These are phyloP conservation scores for Dryas iulia DNA, from an alignment of 1,140 invertebrate genomes.

Conservation along the genomic window DNA sequence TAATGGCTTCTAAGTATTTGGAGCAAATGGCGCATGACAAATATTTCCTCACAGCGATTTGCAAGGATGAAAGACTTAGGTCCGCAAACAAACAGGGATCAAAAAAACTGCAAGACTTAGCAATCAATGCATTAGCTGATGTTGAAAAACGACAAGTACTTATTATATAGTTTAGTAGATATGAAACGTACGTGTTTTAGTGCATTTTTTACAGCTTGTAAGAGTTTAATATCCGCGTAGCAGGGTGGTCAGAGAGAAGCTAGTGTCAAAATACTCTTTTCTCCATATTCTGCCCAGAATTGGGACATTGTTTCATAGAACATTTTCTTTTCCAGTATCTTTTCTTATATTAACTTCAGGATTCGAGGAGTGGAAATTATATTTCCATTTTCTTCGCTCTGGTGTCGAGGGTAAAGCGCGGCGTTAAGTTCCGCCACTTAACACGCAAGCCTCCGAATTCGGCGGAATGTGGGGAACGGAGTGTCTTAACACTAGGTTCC, in stretches of 20 bases:
- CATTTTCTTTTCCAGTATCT: not conserved
- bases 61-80: slow-evolving; percentile 64
- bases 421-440: too few species aligned
- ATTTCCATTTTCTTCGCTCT: too few species aligned
- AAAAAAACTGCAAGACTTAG: slow-evolving; percentile 52
- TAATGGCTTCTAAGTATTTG: slow-evolving; percentile 74
- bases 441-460: too few species aligned
- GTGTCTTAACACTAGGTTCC: too few species aligned
- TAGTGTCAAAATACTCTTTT: too few species aligned
- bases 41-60: slow-evolving; percentile 63
- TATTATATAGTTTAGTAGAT: not conserved
- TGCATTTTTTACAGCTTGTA: not conserved
- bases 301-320: too few species aligned
- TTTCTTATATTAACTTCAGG: too few species aligned
- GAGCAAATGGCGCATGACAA: slow-evolving; percentile 73
- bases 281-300: too few species aligned
- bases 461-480: too few species aligned
- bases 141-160: slow-evolving; percentile 67
- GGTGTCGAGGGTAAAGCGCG: too few species aligned
- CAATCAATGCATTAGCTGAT: slow-evolving; percentile 60
- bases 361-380: too few species aligned
- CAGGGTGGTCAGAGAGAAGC: too few species aligned
- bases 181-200: not conserved
- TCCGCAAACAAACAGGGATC: slow-evolving; percentile 68
- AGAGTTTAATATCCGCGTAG: not conserved